These are phyloP conservation scores for Typhlichthys eigenmanni DNA, from an alignment of 2,797 vertebrate genomes.

Conservation along the genomic window DNA sequence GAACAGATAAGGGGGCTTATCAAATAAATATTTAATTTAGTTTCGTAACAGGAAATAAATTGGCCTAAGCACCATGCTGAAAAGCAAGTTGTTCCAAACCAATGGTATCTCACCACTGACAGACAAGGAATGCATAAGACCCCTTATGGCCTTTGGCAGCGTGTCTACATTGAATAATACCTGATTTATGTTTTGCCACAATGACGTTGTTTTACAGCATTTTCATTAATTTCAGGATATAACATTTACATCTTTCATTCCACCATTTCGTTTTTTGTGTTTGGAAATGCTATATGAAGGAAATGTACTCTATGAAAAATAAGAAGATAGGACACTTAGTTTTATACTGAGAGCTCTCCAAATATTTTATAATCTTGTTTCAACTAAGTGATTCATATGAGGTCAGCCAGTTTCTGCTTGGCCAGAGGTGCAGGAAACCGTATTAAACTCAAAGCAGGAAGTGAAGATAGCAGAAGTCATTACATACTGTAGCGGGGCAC, in stretches of 20 bases:
- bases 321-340: too few relatives aligned
- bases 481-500: conserved; percentile 55
- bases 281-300: too few relatives aligned
- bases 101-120: background rate
- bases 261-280: too few relatives aligned
- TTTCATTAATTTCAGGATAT: too few relatives aligned
- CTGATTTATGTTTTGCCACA: too few relatives aligned
- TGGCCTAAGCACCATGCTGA: background rate
- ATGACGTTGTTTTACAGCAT: too few relatives aligned
- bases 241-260: too few relatives aligned
- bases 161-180: too few relatives aligned
- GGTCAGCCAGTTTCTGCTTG: conserved; percentile 64
- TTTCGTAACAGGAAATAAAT: conserved; percentile 9
- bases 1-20: conserved; percentile 9
- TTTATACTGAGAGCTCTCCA: conserved; percentile 4
- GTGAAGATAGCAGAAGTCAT: conserved; percentile 65
- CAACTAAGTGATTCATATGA: conserved; percentile 36
- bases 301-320: too few relatives aligned
- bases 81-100: conserved; percentile 13
- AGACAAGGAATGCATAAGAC: too few relatives aligned
- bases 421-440: conserved; percentile 67
- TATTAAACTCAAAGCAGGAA: conserved; percentile 67
- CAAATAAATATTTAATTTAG: conserved; percentile 31
- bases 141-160: too few relatives aligned
- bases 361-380: conserved; percentile 44